phyloP scores from a whole-genome alignment of 2,113 vertebrate genomes.

The Brachypteracias leptosomus region DNA sequence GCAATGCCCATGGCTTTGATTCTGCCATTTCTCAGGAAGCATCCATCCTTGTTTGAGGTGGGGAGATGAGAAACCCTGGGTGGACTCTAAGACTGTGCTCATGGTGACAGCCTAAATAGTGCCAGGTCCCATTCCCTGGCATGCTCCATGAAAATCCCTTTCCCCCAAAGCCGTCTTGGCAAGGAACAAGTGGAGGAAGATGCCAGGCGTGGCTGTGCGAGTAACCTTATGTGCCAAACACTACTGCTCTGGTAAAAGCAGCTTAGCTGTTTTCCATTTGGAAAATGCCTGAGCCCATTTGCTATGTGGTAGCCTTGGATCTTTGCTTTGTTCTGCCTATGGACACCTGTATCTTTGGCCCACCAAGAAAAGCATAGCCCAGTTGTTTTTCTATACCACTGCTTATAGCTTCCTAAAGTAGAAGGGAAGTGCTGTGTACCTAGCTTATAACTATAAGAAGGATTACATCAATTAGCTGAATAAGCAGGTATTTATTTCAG shows the following conservation, averaged over 20 bases:
- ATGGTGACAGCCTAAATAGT: background rate
- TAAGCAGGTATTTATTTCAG: background rate
- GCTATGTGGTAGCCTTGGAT: background rate
- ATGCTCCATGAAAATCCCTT: background rate
- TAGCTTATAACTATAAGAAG: background rate
- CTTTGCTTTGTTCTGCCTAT: background rate
- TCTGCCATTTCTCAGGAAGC: background rate
- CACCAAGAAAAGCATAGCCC: background rate
- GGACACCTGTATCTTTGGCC: background rate
- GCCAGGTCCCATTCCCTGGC: background rate
- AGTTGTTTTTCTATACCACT: background rate
- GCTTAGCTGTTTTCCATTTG: background rate
- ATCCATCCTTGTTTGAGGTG: background rate
- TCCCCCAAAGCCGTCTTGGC: background rate
- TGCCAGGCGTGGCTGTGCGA: accelerated
- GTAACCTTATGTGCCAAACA: background rate
- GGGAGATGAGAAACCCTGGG: background rate
- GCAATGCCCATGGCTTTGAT: accelerated
- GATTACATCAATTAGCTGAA: background rate
- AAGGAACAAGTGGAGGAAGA: background rate
- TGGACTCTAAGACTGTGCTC: background rate
- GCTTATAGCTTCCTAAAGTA: background rate
- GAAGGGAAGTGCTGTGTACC: background rate
- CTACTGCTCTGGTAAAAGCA: background rate
- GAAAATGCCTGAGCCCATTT: background rate